Percentiles rank a stretch among this genome's conserved stretches.
Evolutionary conservation across 2,888 invertebrate species (phyloP).

Genomic region (Congeria kusceri): DNA sequence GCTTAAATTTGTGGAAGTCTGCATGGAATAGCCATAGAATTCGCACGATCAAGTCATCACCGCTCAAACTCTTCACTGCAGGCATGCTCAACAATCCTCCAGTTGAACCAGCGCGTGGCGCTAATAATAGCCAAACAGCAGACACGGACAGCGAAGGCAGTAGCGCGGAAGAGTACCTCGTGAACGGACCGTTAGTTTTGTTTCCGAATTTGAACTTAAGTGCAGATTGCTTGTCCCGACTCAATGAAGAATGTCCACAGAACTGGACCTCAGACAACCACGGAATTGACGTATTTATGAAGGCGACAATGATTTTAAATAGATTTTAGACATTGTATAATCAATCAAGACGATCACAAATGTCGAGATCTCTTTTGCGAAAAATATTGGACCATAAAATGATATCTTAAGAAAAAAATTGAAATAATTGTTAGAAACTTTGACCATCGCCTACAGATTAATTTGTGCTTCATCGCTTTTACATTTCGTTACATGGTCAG

Average conservation of each 20-base stretch:
- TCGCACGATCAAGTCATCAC: conserved; percentile 26
- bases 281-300: conserved; percentile 25
- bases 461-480: too few species aligned
- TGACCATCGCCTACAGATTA: too few species aligned
- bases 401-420: too few species aligned
- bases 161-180: background rate
- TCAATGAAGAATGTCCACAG: conserved; percentile 19
- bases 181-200: background rate
- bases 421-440: too few species aligned
- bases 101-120: background rate
- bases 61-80: conserved; percentile 8
- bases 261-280: conserved; percentile 18
- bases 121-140: background rate
- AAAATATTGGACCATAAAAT: too few species aligned
- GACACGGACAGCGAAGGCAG: background rate
- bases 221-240: background rate
- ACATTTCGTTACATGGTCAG: too few species aligned
- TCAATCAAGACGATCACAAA: too few species aligned
- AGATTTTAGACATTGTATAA: too few species aligned
- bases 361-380: too few species aligned
- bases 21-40: conserved; percentile 38
- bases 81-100: conserved; percentile 12
- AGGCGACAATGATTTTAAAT: background rate
- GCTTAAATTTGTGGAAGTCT: conserved; percentile 17
- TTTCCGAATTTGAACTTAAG: background rate